Conservation (phyloP, 92 coral and sea anemone genomes). For the Meandrina meandrites region DNA sequence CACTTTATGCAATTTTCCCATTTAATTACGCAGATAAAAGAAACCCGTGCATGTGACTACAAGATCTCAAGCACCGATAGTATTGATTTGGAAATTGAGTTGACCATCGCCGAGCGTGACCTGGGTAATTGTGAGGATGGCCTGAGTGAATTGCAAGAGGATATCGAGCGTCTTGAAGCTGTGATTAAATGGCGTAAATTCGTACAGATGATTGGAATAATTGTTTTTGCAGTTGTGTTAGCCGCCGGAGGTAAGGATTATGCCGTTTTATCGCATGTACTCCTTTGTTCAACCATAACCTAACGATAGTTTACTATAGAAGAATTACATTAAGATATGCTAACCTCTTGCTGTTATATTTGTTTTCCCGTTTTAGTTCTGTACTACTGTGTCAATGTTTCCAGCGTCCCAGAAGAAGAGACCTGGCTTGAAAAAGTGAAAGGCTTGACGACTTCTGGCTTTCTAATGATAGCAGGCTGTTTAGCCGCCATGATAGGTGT, state of each 20-base stretch:
- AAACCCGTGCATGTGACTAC: not conserved
- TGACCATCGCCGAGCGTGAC: not conserved
- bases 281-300: too few species aligned
- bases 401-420: too few species aligned
- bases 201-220: not conserved
- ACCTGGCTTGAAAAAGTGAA: too few species aligned
- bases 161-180: not conserved
- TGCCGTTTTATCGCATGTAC: too few species aligned
- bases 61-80: not conserved
- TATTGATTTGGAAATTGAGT: not conserved
- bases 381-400: too few species aligned
- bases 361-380: too few species aligned
- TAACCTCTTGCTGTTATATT: too few species aligned
- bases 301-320: too few species aligned
- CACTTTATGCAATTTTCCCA: too few species aligned
- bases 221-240: not conserved
- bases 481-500: not conserved
- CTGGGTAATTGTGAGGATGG: not conserved
- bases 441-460: not conserved
- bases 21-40: not conserved
- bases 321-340: too few species aligned
- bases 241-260: not conserved
- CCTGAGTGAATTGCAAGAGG: not conserved
- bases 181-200: not conserved
- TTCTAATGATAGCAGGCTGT: not conserved